These are phyloP conservation scores for Marmota flaviventris DNA, from an alignment of 2,113 vertebrate genomes.

Conservation along the genomic window DNA sequence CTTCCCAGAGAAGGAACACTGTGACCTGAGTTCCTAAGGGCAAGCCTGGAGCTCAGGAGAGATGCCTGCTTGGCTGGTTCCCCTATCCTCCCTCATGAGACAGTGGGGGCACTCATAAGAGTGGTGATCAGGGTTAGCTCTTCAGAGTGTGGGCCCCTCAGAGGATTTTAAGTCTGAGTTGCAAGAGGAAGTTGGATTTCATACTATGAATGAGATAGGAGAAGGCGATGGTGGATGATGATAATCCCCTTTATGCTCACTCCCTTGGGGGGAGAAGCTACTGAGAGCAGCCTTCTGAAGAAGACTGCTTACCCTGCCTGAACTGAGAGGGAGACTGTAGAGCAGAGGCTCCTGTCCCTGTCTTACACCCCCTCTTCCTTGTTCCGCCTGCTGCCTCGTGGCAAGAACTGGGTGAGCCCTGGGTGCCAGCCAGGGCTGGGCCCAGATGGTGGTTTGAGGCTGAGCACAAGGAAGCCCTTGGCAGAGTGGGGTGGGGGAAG, in stretches of 20 bases:
- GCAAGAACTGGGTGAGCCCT: slow-evolving; percentile 71
- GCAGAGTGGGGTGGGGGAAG: neutral
- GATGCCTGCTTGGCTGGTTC: accelerated
- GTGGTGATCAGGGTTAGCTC: neutral
- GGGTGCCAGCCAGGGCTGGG: slow-evolving; percentile 62
- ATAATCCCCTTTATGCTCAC: neutral
- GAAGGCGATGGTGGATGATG: neutral
- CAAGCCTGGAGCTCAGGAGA: neutral
- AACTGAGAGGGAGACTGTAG: neutral
- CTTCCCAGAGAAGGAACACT: neutral
- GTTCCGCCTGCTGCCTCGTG: slow-evolving; percentile 61
- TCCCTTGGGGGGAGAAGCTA: neutral
- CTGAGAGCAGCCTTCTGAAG: neutral
- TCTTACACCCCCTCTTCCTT: neutral
- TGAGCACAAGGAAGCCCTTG: neutral
- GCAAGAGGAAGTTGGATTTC: neutral
- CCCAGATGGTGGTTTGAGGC: slow-evolving; percentile 71
- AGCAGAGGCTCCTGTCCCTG: neutral
- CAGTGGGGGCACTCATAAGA: neutral
- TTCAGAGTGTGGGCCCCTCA: neutral
- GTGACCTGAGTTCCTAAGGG: neutral
- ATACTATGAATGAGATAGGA: neutral
- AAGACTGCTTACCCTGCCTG: neutral
- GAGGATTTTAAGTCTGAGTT: neutral
- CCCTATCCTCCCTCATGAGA: neutral